phyloP scores from a whole-genome alignment of 2,888 invertebrate genomes.

The Esperia sulphurella region DNA sequence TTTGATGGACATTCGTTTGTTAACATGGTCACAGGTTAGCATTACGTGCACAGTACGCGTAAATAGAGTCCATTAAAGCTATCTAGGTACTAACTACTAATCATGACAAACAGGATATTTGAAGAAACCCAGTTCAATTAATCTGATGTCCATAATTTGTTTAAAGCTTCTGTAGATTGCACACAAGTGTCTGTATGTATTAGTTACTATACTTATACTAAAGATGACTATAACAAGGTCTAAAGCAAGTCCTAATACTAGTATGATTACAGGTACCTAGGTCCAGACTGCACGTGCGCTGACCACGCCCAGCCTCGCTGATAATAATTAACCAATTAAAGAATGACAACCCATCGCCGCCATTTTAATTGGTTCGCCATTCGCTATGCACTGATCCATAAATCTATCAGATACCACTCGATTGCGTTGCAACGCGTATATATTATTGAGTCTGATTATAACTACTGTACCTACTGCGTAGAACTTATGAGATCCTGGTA shows the following conservation, averaged over 20 bases:
- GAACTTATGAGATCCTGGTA: conserved; percentile 15
- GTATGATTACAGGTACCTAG: conserved; percentile 4
- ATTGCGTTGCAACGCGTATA: conserved; percentile 7
- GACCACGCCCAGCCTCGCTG: conserved; percentile 57
- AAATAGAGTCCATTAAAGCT: too few species aligned
- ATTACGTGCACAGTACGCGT: too few species aligned
- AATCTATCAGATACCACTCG: conserved; percentile 30
- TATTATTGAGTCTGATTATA: not conserved
- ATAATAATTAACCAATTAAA: conserved; percentile 77
- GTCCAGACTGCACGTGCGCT: conserved; percentile 33
- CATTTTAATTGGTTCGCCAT: conserved; percentile 70
- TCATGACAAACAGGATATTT: too few species aligned
- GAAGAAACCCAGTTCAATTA: too few species aligned
- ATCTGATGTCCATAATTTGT: too few species aligned
- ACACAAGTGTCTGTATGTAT: too few species aligned
- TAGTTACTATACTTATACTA: too few species aligned
- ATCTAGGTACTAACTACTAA: too few species aligned
- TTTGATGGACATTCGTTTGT: too few species aligned
- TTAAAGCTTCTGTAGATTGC: too few species aligned
- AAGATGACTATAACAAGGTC: too few species aligned
- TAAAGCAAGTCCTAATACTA: not conserved
- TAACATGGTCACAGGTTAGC: too few species aligned
- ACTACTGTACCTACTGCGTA: not conserved
- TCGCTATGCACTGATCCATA: conserved; percentile 50
- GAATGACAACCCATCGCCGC: conserved; percentile 67